These are phyloP conservation scores for Glaucopsyche alexis DNA, from an alignment of 2,888 invertebrate species.

Conservation along the genomic window DNA sequence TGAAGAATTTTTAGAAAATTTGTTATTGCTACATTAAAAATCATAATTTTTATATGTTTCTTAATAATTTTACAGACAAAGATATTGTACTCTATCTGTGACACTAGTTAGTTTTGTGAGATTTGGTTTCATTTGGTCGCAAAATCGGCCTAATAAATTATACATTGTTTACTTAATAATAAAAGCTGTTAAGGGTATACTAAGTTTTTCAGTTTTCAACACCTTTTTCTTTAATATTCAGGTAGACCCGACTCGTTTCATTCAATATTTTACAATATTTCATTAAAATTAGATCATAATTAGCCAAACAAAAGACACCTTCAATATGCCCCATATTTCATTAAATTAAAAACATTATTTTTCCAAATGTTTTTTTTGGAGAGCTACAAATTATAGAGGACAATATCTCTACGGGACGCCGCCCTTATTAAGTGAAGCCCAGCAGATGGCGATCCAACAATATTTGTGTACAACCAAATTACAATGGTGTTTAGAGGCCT, in stretches of 20 bases:
- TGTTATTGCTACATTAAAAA: too few relatives aligned
- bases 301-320: not conserved
- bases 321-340: constrained; percentile 47
- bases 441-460: constrained; percentile 67
- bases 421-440: constrained; percentile 61
- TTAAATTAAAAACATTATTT: constrained; percentile 74
- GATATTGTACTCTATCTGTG: too few relatives aligned
- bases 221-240: not conserved
- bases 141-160: too few relatives aligned
- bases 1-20: too few relatives aligned
- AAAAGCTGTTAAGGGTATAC: too few relatives aligned
- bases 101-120: too few relatives aligned
- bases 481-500: constrained; percentile 37
- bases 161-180: too few relatives aligned
- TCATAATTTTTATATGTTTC: too few relatives aligned
- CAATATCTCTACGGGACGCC: constrained; percentile 72
- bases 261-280: not conserved
- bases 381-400: constrained; percentile 75
- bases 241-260: not conserved
- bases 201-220: not conserved
- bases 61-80: too few relatives aligned
- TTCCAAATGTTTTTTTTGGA: constrained; percentile 71
- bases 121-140: too few relatives aligned
- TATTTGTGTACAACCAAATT: constrained; percentile 44
- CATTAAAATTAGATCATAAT: constrained; percentile 3